Evolutionary conservation across 2,888 invertebrate genomes (phyloP).

Genomic region (Coenonympha glycerion): DNA sequence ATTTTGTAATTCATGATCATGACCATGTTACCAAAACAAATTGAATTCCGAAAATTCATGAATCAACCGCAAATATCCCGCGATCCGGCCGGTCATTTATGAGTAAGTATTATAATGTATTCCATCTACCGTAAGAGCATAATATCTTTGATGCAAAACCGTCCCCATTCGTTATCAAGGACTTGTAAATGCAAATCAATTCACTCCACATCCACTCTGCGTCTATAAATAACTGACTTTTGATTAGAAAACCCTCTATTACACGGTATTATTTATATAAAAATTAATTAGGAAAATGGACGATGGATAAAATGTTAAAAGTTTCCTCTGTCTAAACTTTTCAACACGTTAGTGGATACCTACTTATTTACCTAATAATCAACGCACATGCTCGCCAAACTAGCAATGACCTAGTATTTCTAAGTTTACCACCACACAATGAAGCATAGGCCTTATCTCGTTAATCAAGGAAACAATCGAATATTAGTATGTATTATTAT

Average conservation of each 20-base stretch:
- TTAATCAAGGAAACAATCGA: slow-evolving; percentile 24
- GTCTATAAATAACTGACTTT: slow-evolving; percentile 67
- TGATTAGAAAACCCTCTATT: slow-evolving; percentile 58
- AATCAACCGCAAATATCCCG: not conserved
- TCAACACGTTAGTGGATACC: too few species aligned
- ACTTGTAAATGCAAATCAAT: slow-evolving; percentile 61
- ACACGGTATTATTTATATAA: slow-evolving; percentile 63
- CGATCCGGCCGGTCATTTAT: slow-evolving; percentile 1
- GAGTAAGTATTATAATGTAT: slow-evolving; percentile 27
- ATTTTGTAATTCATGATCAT: too few species aligned
- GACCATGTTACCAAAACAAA: not conserved
- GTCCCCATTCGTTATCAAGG: slow-evolving; percentile 48
- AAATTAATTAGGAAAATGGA: slow-evolving; percentile 57
- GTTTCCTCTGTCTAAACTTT: too few species aligned
- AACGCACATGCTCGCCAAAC: too few species aligned
- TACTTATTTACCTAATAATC: too few species aligned
- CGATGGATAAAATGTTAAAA: slow-evolving; percentile 12
- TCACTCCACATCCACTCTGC: slow-evolving; percentile 35
- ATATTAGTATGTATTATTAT: slow-evolving; percentile 20
- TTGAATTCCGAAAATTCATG: not conserved
- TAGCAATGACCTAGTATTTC: not conserved
- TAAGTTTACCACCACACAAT: not conserved
- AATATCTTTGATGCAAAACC: slow-evolving; percentile 36
- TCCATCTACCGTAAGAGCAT: slow-evolving; percentile 36
- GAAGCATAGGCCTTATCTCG: slow-evolving; percentile 14